A percentile compares a stretch with the other conserved stretches of the same genome.
Conservation (phyloP, 2,888 invertebrate species). For the Nymphalis c-album region DNA sequence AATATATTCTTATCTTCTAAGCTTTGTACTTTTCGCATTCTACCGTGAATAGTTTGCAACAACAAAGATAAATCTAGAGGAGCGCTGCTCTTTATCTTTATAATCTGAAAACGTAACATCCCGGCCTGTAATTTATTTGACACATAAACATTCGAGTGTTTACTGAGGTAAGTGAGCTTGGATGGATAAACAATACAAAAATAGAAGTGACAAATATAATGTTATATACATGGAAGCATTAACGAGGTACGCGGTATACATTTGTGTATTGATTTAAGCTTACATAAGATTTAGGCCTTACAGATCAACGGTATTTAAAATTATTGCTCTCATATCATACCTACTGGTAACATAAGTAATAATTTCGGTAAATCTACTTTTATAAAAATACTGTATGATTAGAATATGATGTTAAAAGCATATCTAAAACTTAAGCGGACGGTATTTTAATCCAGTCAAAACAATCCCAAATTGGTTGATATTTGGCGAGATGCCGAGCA, state of each 20-base stretch:
- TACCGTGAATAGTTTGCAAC: background rate
- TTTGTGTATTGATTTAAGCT: too few species aligned
- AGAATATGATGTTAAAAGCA: too few species aligned
- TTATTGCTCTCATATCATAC: too few species aligned
- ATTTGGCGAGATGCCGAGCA: slow-evolving; percentile 10
- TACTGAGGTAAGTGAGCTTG: slow-evolving; percentile 2
- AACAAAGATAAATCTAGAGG: slow-evolving; percentile 3
- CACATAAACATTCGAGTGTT: background rate
- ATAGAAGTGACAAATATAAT: background rate
- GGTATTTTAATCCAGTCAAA: background rate
- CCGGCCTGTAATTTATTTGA: slow-evolving; percentile 6
- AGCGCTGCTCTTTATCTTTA: slow-evolving; percentile 16
- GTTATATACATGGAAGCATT: too few species aligned
- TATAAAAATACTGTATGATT: too few species aligned
- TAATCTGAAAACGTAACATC: slow-evolving; percentile 10
- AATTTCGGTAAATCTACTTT: too few species aligned
- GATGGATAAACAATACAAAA: background rate
- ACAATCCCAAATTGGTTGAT: background rate
- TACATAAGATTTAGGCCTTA: too few species aligned
- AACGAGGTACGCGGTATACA: too few species aligned
- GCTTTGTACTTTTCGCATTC: background rate
- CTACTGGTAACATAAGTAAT: too few species aligned
- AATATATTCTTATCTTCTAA: background rate
- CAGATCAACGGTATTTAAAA: too few species aligned
- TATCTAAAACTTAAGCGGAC: background rate